Conservation (phyloP, 2,797 vertebrate genomes). For the Siniperca scherzeri region DNA sequence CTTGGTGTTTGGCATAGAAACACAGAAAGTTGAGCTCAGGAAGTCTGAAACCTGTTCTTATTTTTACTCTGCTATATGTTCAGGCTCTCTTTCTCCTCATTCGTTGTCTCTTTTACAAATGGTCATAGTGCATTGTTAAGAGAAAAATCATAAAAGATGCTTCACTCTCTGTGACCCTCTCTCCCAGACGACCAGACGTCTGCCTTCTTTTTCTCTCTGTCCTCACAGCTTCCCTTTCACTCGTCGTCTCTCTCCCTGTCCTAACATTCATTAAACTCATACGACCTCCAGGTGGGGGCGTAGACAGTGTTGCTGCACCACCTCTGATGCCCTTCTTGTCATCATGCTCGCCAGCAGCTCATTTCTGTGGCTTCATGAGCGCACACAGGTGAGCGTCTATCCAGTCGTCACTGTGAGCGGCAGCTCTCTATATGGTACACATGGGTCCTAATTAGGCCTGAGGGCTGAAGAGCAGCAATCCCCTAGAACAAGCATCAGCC, state of each 20-base stretch:
- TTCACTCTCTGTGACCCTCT: slow-evolving; percentile 42
- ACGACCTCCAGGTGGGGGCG: slow-evolving; percentile 65
- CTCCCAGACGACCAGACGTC: slow-evolving; percentile 48
- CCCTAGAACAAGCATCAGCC: slow-evolving; percentile 76
- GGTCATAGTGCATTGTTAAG: slow-evolving; percentile 60
- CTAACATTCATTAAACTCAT: slow-evolving; percentile 76
- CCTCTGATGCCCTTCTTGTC: slow-evolving; percentile 73
- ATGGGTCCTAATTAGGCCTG: slow-evolving; percentile 84
- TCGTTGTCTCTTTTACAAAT: slow-evolving; percentile 39
- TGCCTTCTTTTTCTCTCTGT: slow-evolving; percentile 24
- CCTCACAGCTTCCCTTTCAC: slow-evolving; percentile 35
- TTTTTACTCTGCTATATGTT: slow-evolving; percentile 33
- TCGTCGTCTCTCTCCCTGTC: slow-evolving; percentile 26
- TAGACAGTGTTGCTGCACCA: slow-evolving; percentile 41
- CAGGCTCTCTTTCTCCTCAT: slow-evolving; percentile 35
- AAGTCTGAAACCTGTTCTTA: slow-evolving; percentile 38
- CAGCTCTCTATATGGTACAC: slow-evolving; percentile 73
- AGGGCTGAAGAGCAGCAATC: slow-evolving; percentile 78
- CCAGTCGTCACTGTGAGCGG: slow-evolving; percentile 58
- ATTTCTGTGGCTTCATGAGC: slow-evolving; percentile 65
- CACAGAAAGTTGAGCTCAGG: slow-evolving; percentile 57
- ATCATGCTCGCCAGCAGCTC: slow-evolving; percentile 66
- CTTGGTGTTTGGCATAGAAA: slow-evolving; percentile 52
- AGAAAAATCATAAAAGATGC: slow-evolving; percentile 51
- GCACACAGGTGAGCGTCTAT: slow-evolving; percentile 74